Base-by-base conservation (phyloP, 2,797 vertebrate species). In the Sebastes itinus region DNA sequence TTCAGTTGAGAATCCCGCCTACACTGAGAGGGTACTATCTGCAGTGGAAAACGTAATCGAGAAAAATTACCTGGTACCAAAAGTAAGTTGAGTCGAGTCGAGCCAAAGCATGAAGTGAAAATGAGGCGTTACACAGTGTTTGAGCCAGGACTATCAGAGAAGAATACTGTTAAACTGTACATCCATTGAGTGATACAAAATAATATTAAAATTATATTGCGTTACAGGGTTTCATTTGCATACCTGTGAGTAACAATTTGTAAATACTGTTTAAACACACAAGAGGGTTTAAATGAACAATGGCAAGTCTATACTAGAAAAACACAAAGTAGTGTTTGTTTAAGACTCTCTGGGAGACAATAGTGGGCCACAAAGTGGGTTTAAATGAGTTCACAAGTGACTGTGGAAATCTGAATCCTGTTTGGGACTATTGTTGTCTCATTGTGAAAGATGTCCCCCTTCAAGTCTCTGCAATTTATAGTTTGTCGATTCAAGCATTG, bases 321-420 rank as follows among this genome's bases (percentile, higher is more conserved):
- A 82, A 55, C 64, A 87, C 64, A 84, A 65, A 61, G 73, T 25
- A 32, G 49, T 38, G 79, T 80, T 80, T 78, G 83, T 75, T 38
- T 30, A 66, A 78, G 20, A 7, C 30, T 5, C 61, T 35, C 9
- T 38, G 27, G n/a, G 52, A 84, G 38, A 78, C 66, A 80, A 80
- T 28, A 69, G 63, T 10, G 14, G 60, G 23, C 60, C 77, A 75
- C 60, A 76, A 73, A 75, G 70, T 63, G 58, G 49, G 62, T 81
- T 80, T 75, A 73, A 61, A 73, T 46, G 49, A 70, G 35, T 75
- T 80, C 27, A 71, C 20, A 72, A 85, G 62, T 63, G 32, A 70
- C 55, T 77, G 61, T 10, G 33, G 75, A 72, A 79, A 80, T 73
- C 66, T 22, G 32, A 85, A 62, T 67, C 75, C 62, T 70, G 63